Percentiles rank a stretch among this genome's conserved stretches.
Evolutionary conservation across 2,888 invertebrate genomes (phyloP).

Genomic region (Tenthredo distinguenda): DNA sequence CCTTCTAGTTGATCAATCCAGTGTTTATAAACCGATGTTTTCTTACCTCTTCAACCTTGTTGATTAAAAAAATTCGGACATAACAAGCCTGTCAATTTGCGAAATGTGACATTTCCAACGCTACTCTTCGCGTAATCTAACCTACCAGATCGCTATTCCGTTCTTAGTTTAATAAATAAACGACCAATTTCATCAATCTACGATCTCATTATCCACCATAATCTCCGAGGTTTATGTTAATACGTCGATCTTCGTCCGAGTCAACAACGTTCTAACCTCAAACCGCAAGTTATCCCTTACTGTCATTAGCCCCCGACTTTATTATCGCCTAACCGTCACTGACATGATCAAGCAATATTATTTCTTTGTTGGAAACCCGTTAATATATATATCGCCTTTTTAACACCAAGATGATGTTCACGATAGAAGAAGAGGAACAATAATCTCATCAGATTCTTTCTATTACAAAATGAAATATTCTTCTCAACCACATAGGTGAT

Average conservation of each 20-base stretch:
- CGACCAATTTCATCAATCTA: neutral
- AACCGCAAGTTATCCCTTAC: neutral
- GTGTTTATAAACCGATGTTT: neutral
- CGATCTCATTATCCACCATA: neutral
- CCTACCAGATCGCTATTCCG: neutral
- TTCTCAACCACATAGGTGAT: neutral
- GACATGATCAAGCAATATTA: neutral
- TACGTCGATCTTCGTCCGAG: neutral
- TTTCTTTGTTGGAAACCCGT: neutral
- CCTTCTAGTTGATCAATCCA: neutral
- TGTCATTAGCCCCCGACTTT: neutral
- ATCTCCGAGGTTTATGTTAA: neutral
- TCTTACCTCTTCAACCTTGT: neutral
- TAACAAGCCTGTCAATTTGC: neutral
- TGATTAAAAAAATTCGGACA: neutral
- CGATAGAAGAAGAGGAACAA: neutral
- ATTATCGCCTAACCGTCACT: neutral
- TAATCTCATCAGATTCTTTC: neutral
- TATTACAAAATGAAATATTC: neutral
- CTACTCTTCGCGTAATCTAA: neutral
- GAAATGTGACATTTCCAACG: neutral
- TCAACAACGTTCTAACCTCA: conserved; percentile 15
- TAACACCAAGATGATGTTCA: neutral
- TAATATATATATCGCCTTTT: neutral
- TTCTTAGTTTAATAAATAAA: neutral